Conservation (phyloP, 53 echinoderm and acorn worm species). For the Patiria pectinifera region DNA sequence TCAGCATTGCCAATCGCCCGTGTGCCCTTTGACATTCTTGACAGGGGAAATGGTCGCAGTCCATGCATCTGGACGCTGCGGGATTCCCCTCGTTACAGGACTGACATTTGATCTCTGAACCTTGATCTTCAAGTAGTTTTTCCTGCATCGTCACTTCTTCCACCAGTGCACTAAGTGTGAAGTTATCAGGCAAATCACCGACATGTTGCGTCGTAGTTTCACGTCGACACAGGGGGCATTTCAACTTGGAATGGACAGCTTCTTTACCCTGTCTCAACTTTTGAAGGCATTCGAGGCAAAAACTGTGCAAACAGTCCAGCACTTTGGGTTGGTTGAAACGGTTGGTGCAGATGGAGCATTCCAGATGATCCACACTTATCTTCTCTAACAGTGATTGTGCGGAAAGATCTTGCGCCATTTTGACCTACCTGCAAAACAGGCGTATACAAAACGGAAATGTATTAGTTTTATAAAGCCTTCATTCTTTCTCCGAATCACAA, state of each 20-base stretch:
- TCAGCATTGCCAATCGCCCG: slow-evolving; percentile 1
- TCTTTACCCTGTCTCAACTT: neutral
- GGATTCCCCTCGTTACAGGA: slow-evolving; percentile 15
- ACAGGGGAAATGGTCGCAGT: slow-evolving; percentile 22
- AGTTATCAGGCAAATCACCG: slow-evolving; percentile 1
- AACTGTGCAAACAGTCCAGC: slow-evolving; percentile 29
- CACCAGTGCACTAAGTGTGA: slow-evolving; percentile 8
- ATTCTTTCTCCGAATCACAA: too few relatives aligned
- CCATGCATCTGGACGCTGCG: slow-evolving; percentile 6
- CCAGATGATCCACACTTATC: neutral
- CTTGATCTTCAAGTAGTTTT: neutral
- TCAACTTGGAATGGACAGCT: neutral
- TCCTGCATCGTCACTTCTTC: neutral
- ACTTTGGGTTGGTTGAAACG: slow-evolving; percentile 18
- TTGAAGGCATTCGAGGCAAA: slow-evolving; percentile 9
- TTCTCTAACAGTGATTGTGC: neutral
- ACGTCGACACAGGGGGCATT: slow-evolving; percentile 28
- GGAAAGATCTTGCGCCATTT: neutral
- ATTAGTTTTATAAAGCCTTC: too few relatives aligned
- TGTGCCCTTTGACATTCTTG: slow-evolving; percentile 31
- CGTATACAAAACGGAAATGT: too few relatives aligned
- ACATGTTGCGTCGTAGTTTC: neutral
- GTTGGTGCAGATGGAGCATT: slow-evolving; percentile 1
- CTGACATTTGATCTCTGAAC: slow-evolving; percentile 17
- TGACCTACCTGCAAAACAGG: neutral